Percentiles rank a stretch among this genome's conserved stretches.
Conservation (phyloP, 1,140 invertebrate species). For the Conopomorpha cramerella region DNA sequence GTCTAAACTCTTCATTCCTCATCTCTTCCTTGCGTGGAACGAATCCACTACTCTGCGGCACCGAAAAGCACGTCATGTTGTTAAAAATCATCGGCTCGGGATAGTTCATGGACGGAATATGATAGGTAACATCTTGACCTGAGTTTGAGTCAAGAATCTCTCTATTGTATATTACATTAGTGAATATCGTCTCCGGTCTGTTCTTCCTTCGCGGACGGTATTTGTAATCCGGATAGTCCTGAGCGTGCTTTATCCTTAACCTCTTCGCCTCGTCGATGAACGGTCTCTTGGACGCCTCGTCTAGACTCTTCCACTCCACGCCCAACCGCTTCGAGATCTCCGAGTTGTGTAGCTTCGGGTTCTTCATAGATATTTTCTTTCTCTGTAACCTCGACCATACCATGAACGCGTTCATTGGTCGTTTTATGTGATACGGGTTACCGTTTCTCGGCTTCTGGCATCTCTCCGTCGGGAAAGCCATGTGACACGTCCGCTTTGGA, state of each 20-base stretch:
- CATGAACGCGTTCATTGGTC: constrained; percentile 76
- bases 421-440: constrained; percentile 63
- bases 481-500: constrained; percentile 8
- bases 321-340: constrained; percentile 77
- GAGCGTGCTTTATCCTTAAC: constrained; percentile 74
- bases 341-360: constrained; percentile 81
- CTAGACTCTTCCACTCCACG: constrained; percentile 71
- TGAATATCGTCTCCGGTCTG: constrained; percentile 43
- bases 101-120: constrained; percentile 24
- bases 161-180: constrained; percentile 28
- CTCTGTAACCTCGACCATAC: constrained; percentile 71
- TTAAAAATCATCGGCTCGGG: constrained; percentile 42
- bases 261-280: constrained; percentile 85
- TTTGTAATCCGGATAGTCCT: constrained; percentile 76
- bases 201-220: constrained; percentile 72
- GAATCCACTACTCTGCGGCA: constrained; percentile 38
- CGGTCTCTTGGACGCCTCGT: constrained; percentile 71
- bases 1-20: constrained; percentile 30
- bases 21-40: constrained; percentile 33
- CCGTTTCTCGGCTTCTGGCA: constrained; percentile 26
- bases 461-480: constrained; percentile 27
- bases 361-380: constrained; percentile 77
- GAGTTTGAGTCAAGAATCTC: constrained; percentile 28
- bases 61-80: constrained; percentile 41
- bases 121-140: constrained; percentile 19